Conservation (phyloP, 2,113 vertebrate genomes). For the Colaptes auratus region DNA sequence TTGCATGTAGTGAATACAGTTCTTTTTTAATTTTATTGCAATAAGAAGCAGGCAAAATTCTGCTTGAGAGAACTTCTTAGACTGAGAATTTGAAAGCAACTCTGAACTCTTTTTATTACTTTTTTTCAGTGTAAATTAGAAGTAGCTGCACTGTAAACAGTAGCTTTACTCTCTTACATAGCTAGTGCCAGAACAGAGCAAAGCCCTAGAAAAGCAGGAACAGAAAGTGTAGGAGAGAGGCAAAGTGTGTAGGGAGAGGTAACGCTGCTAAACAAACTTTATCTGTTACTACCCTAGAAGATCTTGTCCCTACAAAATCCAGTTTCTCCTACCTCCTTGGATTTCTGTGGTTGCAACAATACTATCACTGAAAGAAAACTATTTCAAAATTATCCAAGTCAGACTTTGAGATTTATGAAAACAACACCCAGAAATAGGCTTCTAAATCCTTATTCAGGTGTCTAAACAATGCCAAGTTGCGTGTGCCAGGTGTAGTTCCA, state of each 20-base stretch:
- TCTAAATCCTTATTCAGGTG: not conserved
- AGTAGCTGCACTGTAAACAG: not conserved
- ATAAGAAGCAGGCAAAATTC: slow-evolving; percentile 2
- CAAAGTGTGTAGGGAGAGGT: not conserved
- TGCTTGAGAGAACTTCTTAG: not conserved
- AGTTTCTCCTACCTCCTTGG: not conserved
- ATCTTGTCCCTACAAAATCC: not conserved
- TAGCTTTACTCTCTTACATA: not conserved
- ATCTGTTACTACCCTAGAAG: not conserved
- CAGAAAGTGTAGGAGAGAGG: not conserved
- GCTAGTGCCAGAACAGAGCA: not conserved
- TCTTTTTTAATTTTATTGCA: not conserved
- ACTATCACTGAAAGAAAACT: not conserved
- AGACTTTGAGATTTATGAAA: not conserved
- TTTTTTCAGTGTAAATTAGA: not conserved
- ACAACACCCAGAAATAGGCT: not conserved
- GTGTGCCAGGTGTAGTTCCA: not conserved
- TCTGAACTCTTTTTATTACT: not conserved
- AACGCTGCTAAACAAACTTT: not conserved
- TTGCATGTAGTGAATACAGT: not conserved
- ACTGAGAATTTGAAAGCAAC: slow-evolving; percentile 5
- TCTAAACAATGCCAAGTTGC: not conserved
- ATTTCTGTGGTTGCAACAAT: not conserved
- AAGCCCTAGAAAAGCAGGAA: not conserved
- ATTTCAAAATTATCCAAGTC: not conserved